Evolutionary conservation across 2,888 invertebrate species (phyloP).

Genomic region (Lycia hirtaria): DNA sequence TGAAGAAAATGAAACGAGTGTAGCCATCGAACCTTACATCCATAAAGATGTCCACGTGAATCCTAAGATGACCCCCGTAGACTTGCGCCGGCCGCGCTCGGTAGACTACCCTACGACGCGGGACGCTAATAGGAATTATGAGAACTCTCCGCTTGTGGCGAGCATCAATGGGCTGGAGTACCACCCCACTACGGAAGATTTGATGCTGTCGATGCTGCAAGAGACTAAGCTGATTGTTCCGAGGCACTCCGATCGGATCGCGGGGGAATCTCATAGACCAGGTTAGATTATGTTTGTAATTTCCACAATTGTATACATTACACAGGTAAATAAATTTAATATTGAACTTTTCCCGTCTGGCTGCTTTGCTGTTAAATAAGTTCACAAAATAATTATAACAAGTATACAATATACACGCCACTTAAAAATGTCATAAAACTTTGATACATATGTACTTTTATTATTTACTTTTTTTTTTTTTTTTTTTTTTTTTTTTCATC

Average conservation of each 20-base stretch:
- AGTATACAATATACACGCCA: too few relatives aligned
- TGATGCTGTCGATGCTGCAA: slow-evolving; percentile 80
- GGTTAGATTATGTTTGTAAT: slow-evolving; percentile 53
- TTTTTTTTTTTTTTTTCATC: too few relatives aligned
- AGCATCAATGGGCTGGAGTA: slow-evolving; percentile 80
- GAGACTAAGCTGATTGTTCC: slow-evolving; percentile 78
- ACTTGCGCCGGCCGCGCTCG: slow-evolving; percentile 71
- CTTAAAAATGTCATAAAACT: too few relatives aligned
- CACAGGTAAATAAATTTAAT: too few relatives aligned
- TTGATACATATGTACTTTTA: too few relatives aligned
- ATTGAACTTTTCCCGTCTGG: too few relatives aligned
- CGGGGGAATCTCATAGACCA: slow-evolving; percentile 74
- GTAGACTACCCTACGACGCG: slow-evolving; percentile 66
- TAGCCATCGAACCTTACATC: slow-evolving; percentile 72
- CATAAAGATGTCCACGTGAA: slow-evolving; percentile 83
- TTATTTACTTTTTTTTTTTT: too few relatives aligned
- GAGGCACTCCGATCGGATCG: slow-evolving; percentile 66
- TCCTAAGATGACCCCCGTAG: slow-evolving; percentile 83
- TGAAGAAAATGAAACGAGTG: slow-evolving; percentile 62
- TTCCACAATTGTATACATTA: too few relatives aligned
- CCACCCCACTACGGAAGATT: slow-evolving; percentile 77
- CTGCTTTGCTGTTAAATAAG: too few relatives aligned
- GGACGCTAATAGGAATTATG: slow-evolving; percentile 70
- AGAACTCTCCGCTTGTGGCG: slow-evolving; percentile 77
- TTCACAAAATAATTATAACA: too few relatives aligned